Conservation (phyloP, 2,113 vertebrate genomes). For the Danionella cerebrum region DNA sequence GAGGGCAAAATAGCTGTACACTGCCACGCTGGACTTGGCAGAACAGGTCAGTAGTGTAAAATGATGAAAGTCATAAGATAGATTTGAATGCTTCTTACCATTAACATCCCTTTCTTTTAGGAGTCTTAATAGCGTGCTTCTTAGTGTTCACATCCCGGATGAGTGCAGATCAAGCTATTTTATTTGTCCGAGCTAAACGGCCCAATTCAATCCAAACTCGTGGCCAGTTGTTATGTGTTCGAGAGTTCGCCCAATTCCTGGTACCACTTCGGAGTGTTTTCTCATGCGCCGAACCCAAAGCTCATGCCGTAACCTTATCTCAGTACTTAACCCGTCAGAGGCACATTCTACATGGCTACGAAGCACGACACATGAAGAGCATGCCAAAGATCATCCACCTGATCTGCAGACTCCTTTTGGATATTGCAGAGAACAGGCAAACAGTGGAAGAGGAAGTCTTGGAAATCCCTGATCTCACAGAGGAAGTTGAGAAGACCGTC, state of each 20-base stretch:
- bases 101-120: slow-evolving; percentile 49
- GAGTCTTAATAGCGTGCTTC: slow-evolving; percentile 91
- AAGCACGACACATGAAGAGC: slow-evolving; percentile 85
- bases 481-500: slow-evolving; percentile 84
- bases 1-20: slow-evolving; percentile 92
- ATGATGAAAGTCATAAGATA: background rate
- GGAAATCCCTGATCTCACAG: slow-evolving; percentile 73
- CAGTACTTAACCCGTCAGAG: slow-evolving; percentile 90
- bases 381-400: slow-evolving; percentile 89
- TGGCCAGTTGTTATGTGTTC: slow-evolving; percentile 84
- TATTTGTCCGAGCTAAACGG: slow-evolving; percentile 89
- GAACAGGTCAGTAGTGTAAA: slow-evolving; percentile 75
- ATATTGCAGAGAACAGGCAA: slow-evolving; percentile 81
- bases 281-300: slow-evolving; percentile 77
- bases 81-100: background rate
- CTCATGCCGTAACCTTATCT: slow-evolving; percentile 74
- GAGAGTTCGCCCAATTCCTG: slow-evolving; percentile 91
- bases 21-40: slow-evolving; percentile 91
- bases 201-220: slow-evolving; percentile 93
- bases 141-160: slow-evolving; percentile 91
- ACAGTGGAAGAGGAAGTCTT: slow-evolving; percentile 60
- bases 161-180: slow-evolving; percentile 91
- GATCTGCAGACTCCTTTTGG: slow-evolving; percentile 76
- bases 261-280: slow-evolving; percentile 83
- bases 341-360: slow-evolving; percentile 90